Percentiles rank a stretch among this genome's conserved stretches.
Evolutionary conservation across 2,888 invertebrate genomes (phyloP).

Genomic region (Plagiodera versicolora): DNA sequence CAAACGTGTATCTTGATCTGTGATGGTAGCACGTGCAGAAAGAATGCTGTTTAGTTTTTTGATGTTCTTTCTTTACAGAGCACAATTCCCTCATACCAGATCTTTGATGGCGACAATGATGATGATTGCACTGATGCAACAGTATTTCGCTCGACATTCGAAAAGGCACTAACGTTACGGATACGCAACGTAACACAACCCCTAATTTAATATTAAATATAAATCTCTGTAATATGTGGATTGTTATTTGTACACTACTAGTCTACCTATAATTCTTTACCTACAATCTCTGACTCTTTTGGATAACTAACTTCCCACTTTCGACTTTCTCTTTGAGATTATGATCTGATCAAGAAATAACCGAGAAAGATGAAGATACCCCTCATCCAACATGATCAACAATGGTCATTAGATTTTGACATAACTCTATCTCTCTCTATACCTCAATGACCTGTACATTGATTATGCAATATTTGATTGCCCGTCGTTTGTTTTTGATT

Average conservation of each 20-base stretch:
- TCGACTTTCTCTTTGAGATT: slow-evolving; percentile 24
- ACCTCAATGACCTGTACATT: slow-evolving; percentile 40
- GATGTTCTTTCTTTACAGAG: slow-evolving; percentile 25
- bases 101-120: slow-evolving; percentile 42
- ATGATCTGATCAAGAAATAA: slow-evolving; percentile 37
- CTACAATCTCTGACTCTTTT: slow-evolving; percentile 32
- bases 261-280: slow-evolving; percentile 39
- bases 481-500: slow-evolving; percentile 48
- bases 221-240: slow-evolving; percentile 54
- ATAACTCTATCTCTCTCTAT: background rate
- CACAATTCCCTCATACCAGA: slow-evolving; percentile 41
- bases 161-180: slow-evolving; percentile 57
- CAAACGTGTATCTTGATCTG: too few species aligned
- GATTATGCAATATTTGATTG: slow-evolving; percentile 47
- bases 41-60: slow-evolving; percentile 34
- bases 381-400: too few species aligned
- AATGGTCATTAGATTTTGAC: too few species aligned
- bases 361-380: background rate
- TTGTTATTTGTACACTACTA: slow-evolving; percentile 50
- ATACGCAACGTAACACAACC: slow-evolving; percentile 53
- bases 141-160: slow-evolving; percentile 56
- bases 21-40: too few species aligned
- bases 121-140: slow-evolving; percentile 33
- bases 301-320: slow-evolving; percentile 30
- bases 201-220: slow-evolving; percentile 54